Percentiles rank a stretch among this genome's conserved stretches.
Evolutionary conservation across 2,113 vertebrate genomes (phyloP).

Genomic region (Pseudorectes ferrugineus): DNA sequence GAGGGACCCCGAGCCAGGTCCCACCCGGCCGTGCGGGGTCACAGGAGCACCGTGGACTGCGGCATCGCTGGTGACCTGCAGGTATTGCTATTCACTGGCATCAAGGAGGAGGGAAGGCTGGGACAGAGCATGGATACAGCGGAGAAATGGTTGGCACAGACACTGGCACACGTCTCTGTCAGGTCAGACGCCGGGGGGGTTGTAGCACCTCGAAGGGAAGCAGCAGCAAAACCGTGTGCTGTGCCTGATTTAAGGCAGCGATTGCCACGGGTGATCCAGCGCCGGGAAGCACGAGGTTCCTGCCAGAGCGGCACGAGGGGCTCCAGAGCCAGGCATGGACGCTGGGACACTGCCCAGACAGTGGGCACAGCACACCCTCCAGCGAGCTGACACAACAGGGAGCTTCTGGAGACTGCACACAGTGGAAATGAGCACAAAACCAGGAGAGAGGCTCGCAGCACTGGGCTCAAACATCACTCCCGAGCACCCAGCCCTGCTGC

Average conservation of each 20-base stretch:
- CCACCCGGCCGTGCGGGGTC: background rate
- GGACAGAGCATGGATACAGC: background rate
- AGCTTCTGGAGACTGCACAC: background rate
- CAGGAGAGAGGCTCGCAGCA: background rate
- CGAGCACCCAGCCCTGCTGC: background rate
- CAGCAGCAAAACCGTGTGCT: background rate
- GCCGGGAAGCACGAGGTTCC: background rate
- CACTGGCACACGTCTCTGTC: background rate
- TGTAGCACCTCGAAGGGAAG: slow-evolving; percentile 47
- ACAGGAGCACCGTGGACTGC: background rate
- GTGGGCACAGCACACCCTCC: background rate
- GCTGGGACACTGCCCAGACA: background rate
- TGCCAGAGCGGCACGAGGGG: background rate
- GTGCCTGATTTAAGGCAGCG: slow-evolving; percentile 37
- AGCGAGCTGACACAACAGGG: rapidly evolving
- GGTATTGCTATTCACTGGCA: background rate
- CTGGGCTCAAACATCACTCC: background rate
- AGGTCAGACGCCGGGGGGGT: background rate
- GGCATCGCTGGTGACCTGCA: background rate
- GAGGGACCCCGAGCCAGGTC: background rate
- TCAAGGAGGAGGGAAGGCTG: background rate
- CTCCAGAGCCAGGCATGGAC: background rate
- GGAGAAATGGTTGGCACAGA: background rate
- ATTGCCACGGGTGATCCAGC: background rate
- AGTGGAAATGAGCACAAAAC: background rate